Percentiles rank a stretch among this genome's conserved stretches.
Evolutionary conservation across 1,140 invertebrate species (phyloP).

Genomic region (Platyscapa corneri): DNA sequence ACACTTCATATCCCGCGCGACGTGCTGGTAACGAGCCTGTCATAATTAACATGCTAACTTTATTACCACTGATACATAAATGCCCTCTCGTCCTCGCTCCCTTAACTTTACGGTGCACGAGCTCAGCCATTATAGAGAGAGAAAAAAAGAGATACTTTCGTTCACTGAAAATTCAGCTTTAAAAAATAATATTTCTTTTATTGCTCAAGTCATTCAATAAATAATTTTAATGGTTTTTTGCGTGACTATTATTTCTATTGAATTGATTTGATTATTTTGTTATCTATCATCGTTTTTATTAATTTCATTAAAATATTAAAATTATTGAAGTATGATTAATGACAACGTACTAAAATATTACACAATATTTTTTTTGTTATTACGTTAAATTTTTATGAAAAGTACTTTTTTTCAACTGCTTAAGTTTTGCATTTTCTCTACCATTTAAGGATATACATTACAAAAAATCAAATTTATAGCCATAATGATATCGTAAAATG

Average conservation of each 20-base stretch:
- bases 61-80: conserved; percentile 48
- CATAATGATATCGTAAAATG: too few relatives aligned
- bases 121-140: neutral
- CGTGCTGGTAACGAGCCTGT: conserved; percentile 55
- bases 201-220: too few relatives aligned
- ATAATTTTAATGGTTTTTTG: too few relatives aligned
- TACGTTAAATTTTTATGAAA: too few relatives aligned
- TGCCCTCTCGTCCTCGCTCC: conserved; percentile 4
- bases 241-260: neutral
- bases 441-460: too few relatives aligned
- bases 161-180: neutral
- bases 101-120: neutral
- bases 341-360: neutral
- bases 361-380: too few relatives aligned
- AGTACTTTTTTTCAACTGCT: too few relatives aligned
- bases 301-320: too few relatives aligned
- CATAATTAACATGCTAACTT: conserved; percentile 57
- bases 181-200: neutral
- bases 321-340: neutral
- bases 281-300: too few relatives aligned
- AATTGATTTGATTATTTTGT: neutral
- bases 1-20: conserved; percentile 52
- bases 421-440: too few relatives aligned
- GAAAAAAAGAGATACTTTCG: neutral
- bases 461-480: too few relatives aligned